These are phyloP conservation scores for Venustoraphidia nigricollis DNA, from an alignment of 2,888 invertebrate genomes.

Conservation along the genomic window DNA sequence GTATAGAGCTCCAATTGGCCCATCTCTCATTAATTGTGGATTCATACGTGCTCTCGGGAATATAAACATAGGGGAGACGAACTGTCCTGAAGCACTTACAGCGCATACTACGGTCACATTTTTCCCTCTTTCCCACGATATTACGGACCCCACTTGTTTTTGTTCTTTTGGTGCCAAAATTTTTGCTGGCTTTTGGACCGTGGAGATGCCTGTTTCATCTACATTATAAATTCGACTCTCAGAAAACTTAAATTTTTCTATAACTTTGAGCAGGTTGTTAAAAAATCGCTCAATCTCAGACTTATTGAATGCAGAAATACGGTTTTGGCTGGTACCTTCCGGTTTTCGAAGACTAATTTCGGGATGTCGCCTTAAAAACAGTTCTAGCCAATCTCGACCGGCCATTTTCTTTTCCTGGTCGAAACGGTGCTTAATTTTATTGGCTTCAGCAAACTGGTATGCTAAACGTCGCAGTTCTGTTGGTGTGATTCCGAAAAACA, in stretches of 20 bases:
- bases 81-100: conserved; percentile 17
- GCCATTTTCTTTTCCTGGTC: conserved; percentile 11
- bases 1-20: conserved; percentile 15
- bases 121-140: conserved; percentile 24
- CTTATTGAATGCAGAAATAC: conserved; percentile 17
- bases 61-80: conserved; percentile 20
- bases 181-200: too few species aligned
- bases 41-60: conserved; percentile 18
- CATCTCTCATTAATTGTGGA: conserved; percentile 13
- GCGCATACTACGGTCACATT: too few species aligned
- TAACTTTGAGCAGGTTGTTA: too few species aligned
- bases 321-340: conserved; percentile 18
- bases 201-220: conserved; percentile 26
- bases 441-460: too few species aligned
- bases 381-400: conserved; percentile 12
- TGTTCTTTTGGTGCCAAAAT: too few species aligned
- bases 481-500: too few species aligned
- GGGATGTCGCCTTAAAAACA: conserved; percentile 14
- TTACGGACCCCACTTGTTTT: conserved; percentile 24
- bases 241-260: too few species aligned
- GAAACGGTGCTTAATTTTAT: conserved; percentile 15
- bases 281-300: conserved; percentile 15
- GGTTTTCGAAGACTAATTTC: conserved; percentile 15
- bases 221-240: conserved; percentile 26
- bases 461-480: too few species aligned